These are phyloP conservation scores for rabbit (Oryctolagus cuniculus) DNA, from an alignment of 2,113 vertebrate species.

Conservation along the genomic window DNA sequence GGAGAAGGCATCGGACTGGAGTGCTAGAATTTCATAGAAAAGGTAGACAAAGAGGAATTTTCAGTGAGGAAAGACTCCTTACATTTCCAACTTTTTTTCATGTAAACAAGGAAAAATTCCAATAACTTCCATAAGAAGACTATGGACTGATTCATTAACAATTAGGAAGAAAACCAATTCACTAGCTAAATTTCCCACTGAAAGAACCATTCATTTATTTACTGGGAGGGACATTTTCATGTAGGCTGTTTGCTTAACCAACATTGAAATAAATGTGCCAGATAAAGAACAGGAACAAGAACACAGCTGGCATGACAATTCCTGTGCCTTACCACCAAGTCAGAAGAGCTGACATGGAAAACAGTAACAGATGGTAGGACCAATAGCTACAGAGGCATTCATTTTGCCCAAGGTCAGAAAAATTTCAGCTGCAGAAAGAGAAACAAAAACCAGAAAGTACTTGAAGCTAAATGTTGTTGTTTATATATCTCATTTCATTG, in stretches of 20 bases:
- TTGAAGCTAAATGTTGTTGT: slow-evolving; percentile 42
- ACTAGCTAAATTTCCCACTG: background rate
- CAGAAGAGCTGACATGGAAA: slow-evolving; percentile 34
- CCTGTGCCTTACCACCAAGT: slow-evolving; percentile 6
- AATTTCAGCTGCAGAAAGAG: background rate
- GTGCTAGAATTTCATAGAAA: background rate
- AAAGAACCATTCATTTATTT: background rate
- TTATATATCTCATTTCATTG: background rate
- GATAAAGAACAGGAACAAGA: background rate
- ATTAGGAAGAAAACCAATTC: background rate
- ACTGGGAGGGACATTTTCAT: background rate
- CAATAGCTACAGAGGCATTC: background rate
- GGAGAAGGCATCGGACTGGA: background rate
- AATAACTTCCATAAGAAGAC: background rate
- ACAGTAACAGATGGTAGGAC: slow-evolving; percentile 47
- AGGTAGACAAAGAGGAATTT: background rate
- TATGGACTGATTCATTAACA: background rate
- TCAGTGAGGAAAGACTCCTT: background rate
- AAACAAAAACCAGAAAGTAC: slow-evolving; percentile 46
- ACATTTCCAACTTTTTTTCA: background rate
- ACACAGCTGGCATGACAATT: slow-evolving; percentile 29
- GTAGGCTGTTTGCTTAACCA: background rate
- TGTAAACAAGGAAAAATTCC: background rate
- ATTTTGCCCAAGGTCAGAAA: slow-evolving; percentile 51
- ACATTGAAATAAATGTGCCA: background rate